phyloP scores from a whole-genome alignment of 2,113 vertebrate species.

The Mellivora capensis region DNA sequence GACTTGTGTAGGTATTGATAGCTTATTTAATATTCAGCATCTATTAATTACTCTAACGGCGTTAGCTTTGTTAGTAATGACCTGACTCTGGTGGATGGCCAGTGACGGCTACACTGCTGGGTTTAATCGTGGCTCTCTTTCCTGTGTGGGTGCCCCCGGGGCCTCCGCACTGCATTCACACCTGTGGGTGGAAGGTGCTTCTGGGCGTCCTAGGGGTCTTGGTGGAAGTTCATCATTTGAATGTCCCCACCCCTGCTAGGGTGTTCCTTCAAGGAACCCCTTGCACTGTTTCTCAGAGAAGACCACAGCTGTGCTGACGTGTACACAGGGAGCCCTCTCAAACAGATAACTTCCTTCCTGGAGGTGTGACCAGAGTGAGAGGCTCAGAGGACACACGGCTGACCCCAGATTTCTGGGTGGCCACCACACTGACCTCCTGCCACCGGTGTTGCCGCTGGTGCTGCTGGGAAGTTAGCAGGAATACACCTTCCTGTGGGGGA shows the following conservation, averaged over 20 bases:
- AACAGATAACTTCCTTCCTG: background rate
- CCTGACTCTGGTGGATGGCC: background rate
- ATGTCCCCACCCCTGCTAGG: accelerated
- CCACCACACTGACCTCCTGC: accelerated
- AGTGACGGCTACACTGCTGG: accelerated
- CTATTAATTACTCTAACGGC: background rate
- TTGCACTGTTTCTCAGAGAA: background rate
- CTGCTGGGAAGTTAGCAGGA: background rate
- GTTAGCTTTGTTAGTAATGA: background rate
- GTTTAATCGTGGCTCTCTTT: background rate
- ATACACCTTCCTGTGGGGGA: no score
- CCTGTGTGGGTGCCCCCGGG: accelerated
- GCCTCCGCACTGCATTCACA: no score
- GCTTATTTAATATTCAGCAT: background rate
- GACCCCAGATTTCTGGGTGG: accelerated
- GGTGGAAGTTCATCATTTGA: background rate
- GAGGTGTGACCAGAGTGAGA: background rate
- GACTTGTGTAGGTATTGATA: background rate
- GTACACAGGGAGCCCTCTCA: background rate
- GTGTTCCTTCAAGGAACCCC: background rate
- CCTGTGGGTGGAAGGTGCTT: background rate
- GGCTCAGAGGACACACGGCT: accelerated
- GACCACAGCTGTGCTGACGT: accelerated
- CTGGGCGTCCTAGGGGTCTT: background rate
- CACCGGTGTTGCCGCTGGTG: accelerated